Percentiles rank a stretch among this genome's conserved stretches.
Evolutionary conservation across 2,797 vertebrate species (phyloP).

Genomic region (Bradypodion ventrale): DNA sequence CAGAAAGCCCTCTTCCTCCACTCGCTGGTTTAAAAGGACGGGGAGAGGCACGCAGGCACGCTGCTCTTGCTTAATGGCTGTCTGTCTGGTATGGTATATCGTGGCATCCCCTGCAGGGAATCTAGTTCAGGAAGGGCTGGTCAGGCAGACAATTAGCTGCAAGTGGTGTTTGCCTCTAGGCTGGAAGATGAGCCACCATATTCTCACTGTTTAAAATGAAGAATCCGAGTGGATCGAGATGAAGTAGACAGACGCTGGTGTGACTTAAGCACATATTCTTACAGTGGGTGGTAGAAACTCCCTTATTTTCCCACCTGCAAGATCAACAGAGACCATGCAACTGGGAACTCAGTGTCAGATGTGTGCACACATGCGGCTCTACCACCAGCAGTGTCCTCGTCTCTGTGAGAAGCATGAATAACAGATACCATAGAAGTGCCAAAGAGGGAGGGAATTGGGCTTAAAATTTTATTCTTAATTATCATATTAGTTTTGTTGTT

Average conservation of each 20-base stretch:
- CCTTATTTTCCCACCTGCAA: neutral
- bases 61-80: conserved; percentile 22
- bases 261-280: neutral
- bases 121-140: conserved; percentile 14
- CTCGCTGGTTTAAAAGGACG: conserved; percentile 22
- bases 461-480: too few species aligned
- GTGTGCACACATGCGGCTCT: neutral
- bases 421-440: neutral
- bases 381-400: neutral
- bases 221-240: neutral
- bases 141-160: neutral
- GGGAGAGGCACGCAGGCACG: neutral
- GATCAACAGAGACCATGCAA: neutral
- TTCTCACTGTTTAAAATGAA: neutral
- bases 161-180: neutral
- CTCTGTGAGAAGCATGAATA: neutral
- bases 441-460: too few species aligned
- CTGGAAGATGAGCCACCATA: neutral
- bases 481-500: too few species aligned
- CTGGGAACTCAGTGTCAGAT: neutral
- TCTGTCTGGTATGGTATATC: conserved; percentile 9
- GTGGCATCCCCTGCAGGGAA: neutral
- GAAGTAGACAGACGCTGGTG: neutral
- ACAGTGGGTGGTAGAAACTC: neutral
- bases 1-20: conserved; percentile 1